These are phyloP conservation scores for Pelagia noctiluca DNA, from an alignment of 30 jellyfish, hydroid and myxozoan species.

Conservation along the genomic window DNA sequence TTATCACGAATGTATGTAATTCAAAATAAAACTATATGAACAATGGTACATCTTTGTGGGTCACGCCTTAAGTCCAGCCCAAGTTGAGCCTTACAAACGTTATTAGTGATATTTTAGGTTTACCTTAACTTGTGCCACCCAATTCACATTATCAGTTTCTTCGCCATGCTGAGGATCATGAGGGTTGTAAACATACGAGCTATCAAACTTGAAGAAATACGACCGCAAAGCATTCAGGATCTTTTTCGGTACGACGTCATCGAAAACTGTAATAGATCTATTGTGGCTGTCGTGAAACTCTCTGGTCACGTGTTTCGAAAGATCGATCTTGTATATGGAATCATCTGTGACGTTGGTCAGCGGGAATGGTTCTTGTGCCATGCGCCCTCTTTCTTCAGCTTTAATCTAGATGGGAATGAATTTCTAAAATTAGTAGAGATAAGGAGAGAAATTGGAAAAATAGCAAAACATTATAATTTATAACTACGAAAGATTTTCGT, in stretches of 20 bases:
- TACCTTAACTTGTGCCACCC: constrained; percentile 69
- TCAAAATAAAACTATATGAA: too few relatives aligned
- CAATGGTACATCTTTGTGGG: too few relatives aligned
- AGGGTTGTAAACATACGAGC: constrained; percentile 63
- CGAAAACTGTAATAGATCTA: constrained; percentile 66
- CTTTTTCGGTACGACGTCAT: constrained; percentile 72
- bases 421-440: too few relatives aligned
- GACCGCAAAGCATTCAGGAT: constrained; percentile 64
- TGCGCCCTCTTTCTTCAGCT: constrained; percentile 17
- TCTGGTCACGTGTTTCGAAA: constrained; percentile 43
- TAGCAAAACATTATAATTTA: background rate
- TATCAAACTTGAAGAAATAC: constrained; percentile 64
- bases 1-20: too few relatives aligned
- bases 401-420: constrained; percentile 35
- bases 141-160: constrained; percentile 74
- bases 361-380: constrained; percentile 63
- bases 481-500: background rate
- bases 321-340: constrained; percentile 32
- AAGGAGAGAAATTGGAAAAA: background rate
- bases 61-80: too few relatives aligned
- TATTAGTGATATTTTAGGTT: background rate
- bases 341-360: constrained; percentile 37
- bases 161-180: constrained; percentile 73
- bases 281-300: constrained; percentile 54
- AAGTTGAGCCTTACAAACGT: too few relatives aligned